Base-by-base conservation (phyloP, 1,140 invertebrate species). In the Macrotrachela quadricornifera region DNA sequence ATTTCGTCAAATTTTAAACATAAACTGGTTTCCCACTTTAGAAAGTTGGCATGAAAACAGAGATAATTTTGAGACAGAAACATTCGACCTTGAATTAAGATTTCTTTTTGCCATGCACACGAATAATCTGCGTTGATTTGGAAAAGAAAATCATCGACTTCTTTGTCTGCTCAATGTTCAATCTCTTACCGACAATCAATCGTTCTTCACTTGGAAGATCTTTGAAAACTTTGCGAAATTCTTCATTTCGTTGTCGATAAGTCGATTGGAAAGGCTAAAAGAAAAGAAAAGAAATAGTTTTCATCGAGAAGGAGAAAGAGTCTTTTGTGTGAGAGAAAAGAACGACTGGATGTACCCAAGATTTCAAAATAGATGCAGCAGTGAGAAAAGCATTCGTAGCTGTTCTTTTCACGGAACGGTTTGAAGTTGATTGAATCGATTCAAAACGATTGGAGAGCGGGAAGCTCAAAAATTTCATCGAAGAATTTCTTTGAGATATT, bases 1-100 rank as follows among this genome's bases (percentile, higher is more conserved):
- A 94, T 82, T 58, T 92, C 85, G 51, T 82, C 84, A 78, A 83
- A 86, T 59, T 78, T 77, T 44, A 90, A 16, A 41, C 40, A 41
- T 65, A 76, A 74, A 58, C 64, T 76, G 0, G 84, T 90, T 71
- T 91, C 85, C 85, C 85, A 91, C 60, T 81, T 77, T 64, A 91
- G 88, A 59, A 91, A 90, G 67, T 86, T 91, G 30, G 86, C 85
- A 73, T 91, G 84, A 73, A 92, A 92, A 69, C 85, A 88, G 46
- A 91, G 74, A 74, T 82, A 86, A 67, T 85, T 85, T 73, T 86
- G 83, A 12, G 85, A 85, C 12, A 88, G 79, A 69, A 90, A 92
- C 57, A 92, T 73, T 18, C 86, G 76, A 6, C 87, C 87, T 64
- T 92, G 86, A 10, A 84, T 80, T 53, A 91, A 71, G 62, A 92